Evolutionary conservation across 2,797 vertebrate species (phyloP).

Genomic region (Oreortyx pictus): DNA sequence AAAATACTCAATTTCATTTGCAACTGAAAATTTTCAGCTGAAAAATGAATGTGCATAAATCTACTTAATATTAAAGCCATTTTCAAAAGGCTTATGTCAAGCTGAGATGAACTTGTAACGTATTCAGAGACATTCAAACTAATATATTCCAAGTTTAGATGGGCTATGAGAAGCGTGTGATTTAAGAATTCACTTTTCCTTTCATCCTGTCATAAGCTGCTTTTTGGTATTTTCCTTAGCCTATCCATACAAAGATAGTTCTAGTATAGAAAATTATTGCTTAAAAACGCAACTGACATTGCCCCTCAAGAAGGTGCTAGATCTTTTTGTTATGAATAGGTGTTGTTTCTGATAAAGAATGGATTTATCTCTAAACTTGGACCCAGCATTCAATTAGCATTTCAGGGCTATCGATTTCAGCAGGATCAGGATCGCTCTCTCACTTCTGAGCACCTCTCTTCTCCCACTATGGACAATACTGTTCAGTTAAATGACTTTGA

Average conservation of each 20-base stretch:
- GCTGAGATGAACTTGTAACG: not conserved
- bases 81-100: not conserved
- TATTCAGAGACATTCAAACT: not conserved
- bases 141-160: not conserved
- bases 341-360: not conserved
- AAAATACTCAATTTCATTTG: not conserved
- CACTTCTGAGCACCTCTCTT: not conserved
- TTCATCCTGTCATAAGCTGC: not conserved
- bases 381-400: not conserved
- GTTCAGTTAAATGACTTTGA: not conserved
- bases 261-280: not conserved
- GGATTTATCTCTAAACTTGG: not conserved
- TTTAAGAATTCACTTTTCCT: not conserved
- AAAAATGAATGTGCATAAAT: slow-evolving; percentile 2
- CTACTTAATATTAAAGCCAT: slow-evolving; percentile 2
- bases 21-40: not conserved
- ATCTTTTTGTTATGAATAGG: not conserved
- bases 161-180: not conserved
- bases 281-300: not conserved
- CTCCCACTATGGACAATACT: not conserved
- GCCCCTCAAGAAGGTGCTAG: not conserved
- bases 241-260: not conserved
- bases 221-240: not conserved
- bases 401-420: not conserved
- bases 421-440: not conserved